Evolutionary conservation across 2,888 invertebrate species (phyloP).

Genomic region (Imbricaverruca yamaguchii): DNA sequence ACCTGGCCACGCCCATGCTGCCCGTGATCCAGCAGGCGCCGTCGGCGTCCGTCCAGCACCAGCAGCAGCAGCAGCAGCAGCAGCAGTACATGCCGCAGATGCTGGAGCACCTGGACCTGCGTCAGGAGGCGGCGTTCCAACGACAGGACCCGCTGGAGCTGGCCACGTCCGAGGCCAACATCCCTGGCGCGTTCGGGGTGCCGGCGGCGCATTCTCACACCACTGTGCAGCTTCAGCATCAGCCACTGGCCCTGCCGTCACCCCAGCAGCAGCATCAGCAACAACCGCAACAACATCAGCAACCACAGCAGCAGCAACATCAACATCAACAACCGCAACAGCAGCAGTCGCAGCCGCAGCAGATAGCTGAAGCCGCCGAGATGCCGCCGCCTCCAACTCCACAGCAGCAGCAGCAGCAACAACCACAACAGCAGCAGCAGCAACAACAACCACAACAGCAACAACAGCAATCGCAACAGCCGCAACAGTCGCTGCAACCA

Average conservation of each 20-base stretch:
- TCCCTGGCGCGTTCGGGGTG: conserved; percentile 24
- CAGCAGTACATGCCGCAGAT: conserved; percentile 25
- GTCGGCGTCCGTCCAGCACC: conserved; percentile 24
- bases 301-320: neutral
- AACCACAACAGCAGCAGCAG: neutral
- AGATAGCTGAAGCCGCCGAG: neutral
- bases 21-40: conserved; percentile 24
- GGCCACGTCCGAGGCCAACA: conserved; percentile 26
- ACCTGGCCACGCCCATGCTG: conserved; percentile 22
- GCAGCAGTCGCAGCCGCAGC: neutral
- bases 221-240: too few species aligned
- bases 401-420: too few species aligned
- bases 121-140: conserved; percentile 23
- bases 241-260: too few species aligned
- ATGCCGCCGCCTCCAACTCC: neutral
- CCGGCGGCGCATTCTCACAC: neutral
- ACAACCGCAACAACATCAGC: neutral
- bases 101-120: conserved; percentile 23
- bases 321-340: neutral
- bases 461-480: neutral
- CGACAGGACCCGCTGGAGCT: conserved; percentile 27
- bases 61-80: conserved; percentile 26
- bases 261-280: neutral
- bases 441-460: too few species aligned
- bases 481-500: neutral